Conservation (phyloP, 2,888 invertebrate species). For the Papilio elwesi region DNA sequence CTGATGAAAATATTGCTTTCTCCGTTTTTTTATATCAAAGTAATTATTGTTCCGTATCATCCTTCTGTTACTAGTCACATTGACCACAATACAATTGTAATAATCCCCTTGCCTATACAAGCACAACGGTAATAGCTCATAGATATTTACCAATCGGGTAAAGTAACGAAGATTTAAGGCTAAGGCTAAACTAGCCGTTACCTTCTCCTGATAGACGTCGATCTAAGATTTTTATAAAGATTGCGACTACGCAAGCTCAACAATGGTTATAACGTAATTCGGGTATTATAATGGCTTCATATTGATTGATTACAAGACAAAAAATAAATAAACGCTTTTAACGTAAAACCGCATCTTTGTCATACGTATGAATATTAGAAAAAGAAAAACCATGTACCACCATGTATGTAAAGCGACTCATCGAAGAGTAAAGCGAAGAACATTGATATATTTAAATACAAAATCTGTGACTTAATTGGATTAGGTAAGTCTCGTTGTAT, state of each 20-base stretch:
- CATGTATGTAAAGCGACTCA: too few relatives aligned
- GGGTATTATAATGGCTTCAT: constrained; percentile 1
- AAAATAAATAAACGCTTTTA: background rate
- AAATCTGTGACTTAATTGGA: too few relatives aligned
- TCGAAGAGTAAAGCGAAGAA: too few relatives aligned
- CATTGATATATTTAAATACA: too few relatives aligned
- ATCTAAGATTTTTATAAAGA: background rate
- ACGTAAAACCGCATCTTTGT: background rate
- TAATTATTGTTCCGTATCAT: too few relatives aligned
- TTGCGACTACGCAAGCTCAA: background rate
- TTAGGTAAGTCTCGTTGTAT: too few relatives aligned
- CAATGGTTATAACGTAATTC: background rate
- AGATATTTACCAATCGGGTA: background rate
- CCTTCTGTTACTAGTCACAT: too few relatives aligned
- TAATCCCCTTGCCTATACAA: background rate
- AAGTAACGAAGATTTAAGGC: background rate
- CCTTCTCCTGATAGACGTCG: background rate
- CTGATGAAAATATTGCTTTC: too few relatives aligned
- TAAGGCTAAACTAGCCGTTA: background rate
- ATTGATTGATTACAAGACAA: background rate
- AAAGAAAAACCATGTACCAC: too few relatives aligned
- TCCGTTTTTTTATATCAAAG: too few relatives aligned
- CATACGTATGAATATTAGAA: too few relatives aligned
- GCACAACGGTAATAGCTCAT: too few relatives aligned
- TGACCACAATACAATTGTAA: background rate